Evolutionary conservation across 1,140 invertebrate genomes (phyloP).

Genomic region (Acromyrmex charruanus): DNA sequence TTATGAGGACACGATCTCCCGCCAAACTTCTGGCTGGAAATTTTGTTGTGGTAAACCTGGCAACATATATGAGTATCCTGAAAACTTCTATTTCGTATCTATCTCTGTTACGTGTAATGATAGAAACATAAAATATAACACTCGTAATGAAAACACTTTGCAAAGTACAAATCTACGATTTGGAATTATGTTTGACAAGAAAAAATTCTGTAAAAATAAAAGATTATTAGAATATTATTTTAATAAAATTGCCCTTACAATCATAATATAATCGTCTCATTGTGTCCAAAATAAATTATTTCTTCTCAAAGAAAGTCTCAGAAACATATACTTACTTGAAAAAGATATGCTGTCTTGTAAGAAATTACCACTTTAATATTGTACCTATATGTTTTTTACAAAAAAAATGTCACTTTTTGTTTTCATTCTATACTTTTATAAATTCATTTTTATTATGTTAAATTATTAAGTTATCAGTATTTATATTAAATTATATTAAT

Average conservation of each 20-base stretch:
- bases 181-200: not conserved
- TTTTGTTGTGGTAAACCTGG: conserved; percentile 57
- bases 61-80: conserved; percentile 67
- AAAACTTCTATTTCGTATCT: conserved; percentile 70
- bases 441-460: not conserved
- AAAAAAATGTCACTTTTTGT: not conserved
- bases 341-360: not conserved
- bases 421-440: not conserved
- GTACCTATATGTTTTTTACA: not conserved
- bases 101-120: conserved; percentile 66
- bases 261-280: not conserved
- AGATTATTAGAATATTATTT: conserved; percentile 19
- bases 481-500: not conserved
- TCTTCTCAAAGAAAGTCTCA: not conserved
- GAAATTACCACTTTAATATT: not conserved
- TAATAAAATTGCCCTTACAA: conserved; percentile 30
- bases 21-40: conserved; percentile 45
- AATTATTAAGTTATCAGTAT: not conserved
- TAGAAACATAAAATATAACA: conserved; percentile 37
- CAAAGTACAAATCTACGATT: conserved; percentile 4
- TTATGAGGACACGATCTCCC: conserved; percentile 49
- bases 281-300: not conserved
- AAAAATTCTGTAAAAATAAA: conserved; percentile 15
- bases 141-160: not conserved
- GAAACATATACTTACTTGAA: not conserved